phyloP scores from a whole-genome alignment of 1,140 invertebrate species.

The Colletes gigas region DNA sequence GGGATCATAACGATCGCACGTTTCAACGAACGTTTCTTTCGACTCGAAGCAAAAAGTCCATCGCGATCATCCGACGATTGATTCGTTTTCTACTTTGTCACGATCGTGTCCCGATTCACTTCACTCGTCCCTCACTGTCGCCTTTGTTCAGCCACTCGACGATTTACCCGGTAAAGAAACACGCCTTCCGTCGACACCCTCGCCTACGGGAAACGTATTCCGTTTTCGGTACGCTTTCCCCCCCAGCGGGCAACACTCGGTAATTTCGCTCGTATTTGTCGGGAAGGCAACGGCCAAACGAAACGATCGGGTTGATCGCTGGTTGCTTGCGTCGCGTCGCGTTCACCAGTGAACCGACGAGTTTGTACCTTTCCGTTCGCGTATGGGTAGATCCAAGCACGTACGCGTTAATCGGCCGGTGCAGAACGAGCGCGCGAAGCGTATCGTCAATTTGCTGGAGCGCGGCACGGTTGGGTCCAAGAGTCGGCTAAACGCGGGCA shows the following conservation, averaged over 20 bases:
- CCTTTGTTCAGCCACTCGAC: background rate
- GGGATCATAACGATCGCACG: constrained; percentile 24
- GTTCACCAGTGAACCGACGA: background rate
- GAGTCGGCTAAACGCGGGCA: background rate
- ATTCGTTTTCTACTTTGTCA: background rate
- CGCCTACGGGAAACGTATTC: no score
- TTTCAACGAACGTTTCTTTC: background rate
- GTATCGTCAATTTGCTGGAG: constrained; percentile 13
- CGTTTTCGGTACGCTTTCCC: no score
- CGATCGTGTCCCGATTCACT: no score
- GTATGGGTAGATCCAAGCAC: background rate
- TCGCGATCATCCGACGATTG: background rate
- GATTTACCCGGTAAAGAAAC: no score
- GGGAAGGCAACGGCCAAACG: background rate
- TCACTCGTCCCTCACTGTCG: background rate
- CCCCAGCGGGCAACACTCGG: no score
- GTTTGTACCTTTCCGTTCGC: background rate
- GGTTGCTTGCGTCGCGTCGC: background rate
- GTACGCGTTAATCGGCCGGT: constrained; percentile 27
- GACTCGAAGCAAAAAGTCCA: background rate
- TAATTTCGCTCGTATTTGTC: background rate
- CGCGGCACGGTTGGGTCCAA: background rate
- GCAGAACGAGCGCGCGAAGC: background rate
- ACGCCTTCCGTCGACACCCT: no score
- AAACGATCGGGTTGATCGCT: background rate